These are phyloP conservation scores for Augochlorella aurata DNA, from an alignment of 2,888 invertebrate genomes.

Conservation along the genomic window DNA sequence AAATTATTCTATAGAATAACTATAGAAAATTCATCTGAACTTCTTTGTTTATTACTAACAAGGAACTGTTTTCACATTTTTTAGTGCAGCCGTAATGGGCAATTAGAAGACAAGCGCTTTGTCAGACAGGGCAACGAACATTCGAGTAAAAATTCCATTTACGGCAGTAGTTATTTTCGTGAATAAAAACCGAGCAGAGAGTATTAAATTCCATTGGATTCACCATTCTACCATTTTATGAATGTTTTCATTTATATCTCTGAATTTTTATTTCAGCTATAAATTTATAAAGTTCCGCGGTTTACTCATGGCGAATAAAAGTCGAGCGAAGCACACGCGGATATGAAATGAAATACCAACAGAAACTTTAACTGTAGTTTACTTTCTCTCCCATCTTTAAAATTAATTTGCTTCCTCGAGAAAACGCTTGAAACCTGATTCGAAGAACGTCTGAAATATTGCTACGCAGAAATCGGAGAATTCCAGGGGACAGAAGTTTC, in stretches of 20 bases:
- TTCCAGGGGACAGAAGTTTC: not conserved
- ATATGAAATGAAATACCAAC: not conserved
- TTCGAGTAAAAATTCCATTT: too few relatives aligned
- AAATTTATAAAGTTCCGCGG: not conserved
- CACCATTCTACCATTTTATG: not conserved
- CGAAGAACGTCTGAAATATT: not conserved
- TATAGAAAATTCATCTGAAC: too few relatives aligned
- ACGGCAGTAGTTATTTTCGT: too few relatives aligned
- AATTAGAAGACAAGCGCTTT: too few relatives aligned
- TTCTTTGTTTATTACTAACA: too few relatives aligned
- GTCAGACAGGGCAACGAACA: too few relatives aligned
- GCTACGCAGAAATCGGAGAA: too few relatives aligned
- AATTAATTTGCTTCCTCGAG: not conserved
- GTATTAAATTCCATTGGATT: not conserved
- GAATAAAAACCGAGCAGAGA: not conserved
- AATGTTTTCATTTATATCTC: not conserved
- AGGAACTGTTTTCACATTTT: too few relatives aligned
- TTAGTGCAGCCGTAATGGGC: too few relatives aligned
- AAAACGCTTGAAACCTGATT: not conserved
- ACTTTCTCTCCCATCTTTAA: not conserved
- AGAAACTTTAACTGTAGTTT: not conserved
- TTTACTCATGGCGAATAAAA: not conserved
- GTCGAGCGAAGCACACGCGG: not conserved
- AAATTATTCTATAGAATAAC: too few relatives aligned
- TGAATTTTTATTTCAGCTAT: not conserved